phyloP scores from a whole-genome alignment of 2,797 vertebrate genomes.

The Artibeus jamaicensis region DNA sequence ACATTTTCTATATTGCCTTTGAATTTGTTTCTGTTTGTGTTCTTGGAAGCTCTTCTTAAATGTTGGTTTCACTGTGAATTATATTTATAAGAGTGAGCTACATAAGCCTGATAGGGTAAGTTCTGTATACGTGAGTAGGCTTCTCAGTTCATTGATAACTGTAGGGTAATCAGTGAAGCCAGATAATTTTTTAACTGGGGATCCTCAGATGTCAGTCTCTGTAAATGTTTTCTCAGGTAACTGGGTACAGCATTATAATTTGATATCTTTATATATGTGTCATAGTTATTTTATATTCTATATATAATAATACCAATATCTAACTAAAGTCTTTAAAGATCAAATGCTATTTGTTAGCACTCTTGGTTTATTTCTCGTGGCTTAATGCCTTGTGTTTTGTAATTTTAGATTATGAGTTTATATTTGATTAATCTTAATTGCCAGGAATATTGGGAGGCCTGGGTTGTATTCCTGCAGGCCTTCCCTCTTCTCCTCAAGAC shows the following conservation, averaged over 20 bases:
- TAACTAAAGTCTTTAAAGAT: conserved; percentile 15
- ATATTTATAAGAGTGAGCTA: background rate
- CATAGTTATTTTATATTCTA: background rate
- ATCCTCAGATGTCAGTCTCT: background rate
- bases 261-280: background rate
- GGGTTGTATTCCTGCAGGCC: background rate
- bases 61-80: background rate
- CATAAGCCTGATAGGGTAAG: background rate
- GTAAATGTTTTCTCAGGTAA: background rate
- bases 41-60: conserved; percentile 4
- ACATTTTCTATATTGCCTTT: conserved; percentile 28
- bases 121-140: background rate
- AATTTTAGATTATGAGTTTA: background rate
- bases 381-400: background rate
- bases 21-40: background rate
- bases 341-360: background rate
- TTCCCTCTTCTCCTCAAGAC: background rate
- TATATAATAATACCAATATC: background rate
- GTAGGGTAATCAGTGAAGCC: background rate
- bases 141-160: background rate
- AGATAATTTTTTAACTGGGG: background rate
- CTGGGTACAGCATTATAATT: background rate
- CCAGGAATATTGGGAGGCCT: background rate
- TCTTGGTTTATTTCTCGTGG: background rate
- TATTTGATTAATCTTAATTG: background rate